phyloP scores from a whole-genome alignment of 35 echinoderm and acorn worm species.

The Heliocidaris tuberculata region DNA sequence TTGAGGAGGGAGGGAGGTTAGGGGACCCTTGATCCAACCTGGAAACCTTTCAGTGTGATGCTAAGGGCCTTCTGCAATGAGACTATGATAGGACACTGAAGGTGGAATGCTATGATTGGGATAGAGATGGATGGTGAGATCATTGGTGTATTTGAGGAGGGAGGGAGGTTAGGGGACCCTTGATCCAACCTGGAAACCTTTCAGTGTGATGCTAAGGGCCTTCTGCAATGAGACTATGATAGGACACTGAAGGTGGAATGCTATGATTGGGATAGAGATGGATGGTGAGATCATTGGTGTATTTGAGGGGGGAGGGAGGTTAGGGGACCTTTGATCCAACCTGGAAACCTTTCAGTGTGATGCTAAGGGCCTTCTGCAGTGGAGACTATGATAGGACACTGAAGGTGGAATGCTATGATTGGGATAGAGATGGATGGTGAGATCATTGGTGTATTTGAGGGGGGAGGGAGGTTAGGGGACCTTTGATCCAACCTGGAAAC shows the following conservation, averaged over 20 bases:
- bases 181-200: conserved; percentile 82
- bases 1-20: too few relatives aligned
- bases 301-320: background rate
- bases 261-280: conserved; percentile 95
- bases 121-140: conserved; percentile 87
- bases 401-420: conserved; percentile 96
- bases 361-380: conserved; percentile 79
- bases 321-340: conserved; percentile 86
- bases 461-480: conserved; percentile 29
- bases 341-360: conserved; percentile 81
- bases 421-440: conserved; percentile 93
- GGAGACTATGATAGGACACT: conserved; percentile 85
- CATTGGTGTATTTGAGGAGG: background rate
- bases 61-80: conserved; percentile 80
- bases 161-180: conserved; percentile 44
- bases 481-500: conserved; percentile 80
- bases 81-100: conserved; percentile 90
- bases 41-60: conserved; percentile 77
- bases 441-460: background rate
- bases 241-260: conserved; percentile 92
- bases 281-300: conserved; percentile 57
- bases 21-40: conserved; percentile 86
- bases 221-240: conserved; percentile 90
- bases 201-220: conserved; percentile 70
- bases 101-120: conserved; percentile 97